These are phyloP conservation scores for Diaperis boleti DNA, from an alignment of 2,888 invertebrate genomes.

Conservation along the genomic window DNA sequence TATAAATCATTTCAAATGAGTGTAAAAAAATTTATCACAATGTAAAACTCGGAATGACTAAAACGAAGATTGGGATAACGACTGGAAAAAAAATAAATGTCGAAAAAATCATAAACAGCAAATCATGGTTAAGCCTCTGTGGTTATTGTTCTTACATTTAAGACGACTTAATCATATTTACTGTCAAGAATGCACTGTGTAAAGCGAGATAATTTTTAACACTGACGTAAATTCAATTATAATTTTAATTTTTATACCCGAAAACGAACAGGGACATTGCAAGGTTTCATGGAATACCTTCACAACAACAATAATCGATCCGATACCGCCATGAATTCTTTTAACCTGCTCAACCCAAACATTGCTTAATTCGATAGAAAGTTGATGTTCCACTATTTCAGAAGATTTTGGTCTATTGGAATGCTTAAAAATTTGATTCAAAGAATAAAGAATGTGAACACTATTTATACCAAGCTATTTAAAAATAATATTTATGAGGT, in stretches of 20 bases:
- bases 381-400: constrained; percentile 23
- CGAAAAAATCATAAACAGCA: neutral
- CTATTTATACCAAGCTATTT: constrained; percentile 32
- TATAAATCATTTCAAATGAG: neutral
- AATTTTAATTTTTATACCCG: too few relatives aligned
- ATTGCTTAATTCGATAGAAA: constrained; percentile 29
- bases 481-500: constrained; percentile 34
- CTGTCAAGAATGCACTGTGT: too few relatives aligned
- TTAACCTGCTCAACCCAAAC: neutral
- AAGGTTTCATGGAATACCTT: neutral
- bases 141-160: neutral
- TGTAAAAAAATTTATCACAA: neutral
- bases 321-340: too few relatives aligned
- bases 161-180: too few relatives aligned
- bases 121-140: neutral
- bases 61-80: too few relatives aligned
- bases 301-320: neutral
- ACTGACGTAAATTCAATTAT: too few relatives aligned
- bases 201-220: too few relatives aligned
- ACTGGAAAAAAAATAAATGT: neutral
- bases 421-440: constrained; percentile 3
- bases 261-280: neutral
- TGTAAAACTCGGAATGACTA: neutral
- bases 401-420: neutral
- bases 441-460: constrained; percentile 27